Evolutionary conservation across 1,140 invertebrate genomes (phyloP), one percentile per base, ranked within the genome.

Genomic region (Brachionus koreanus): DNA sequence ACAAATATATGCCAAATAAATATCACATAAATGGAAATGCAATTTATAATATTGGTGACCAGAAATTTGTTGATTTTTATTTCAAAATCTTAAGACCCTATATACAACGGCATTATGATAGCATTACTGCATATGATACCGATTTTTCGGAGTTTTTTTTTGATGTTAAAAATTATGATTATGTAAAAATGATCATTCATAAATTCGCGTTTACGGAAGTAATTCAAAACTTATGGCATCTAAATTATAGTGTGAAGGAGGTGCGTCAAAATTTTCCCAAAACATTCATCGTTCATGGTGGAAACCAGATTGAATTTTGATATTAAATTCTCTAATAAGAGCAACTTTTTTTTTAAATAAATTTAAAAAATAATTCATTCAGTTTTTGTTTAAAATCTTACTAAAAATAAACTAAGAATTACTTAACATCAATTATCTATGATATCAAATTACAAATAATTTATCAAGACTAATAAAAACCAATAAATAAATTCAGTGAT

Each of bases 1-100:
- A 57, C 16, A 65, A 57, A 19, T 79, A 79, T 61, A 35, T 79
- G 25, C 76, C 76, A n/a, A 61, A 79, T 79, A 57, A 65, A 61
- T 79, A 79, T 63, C 76, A 79, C 37, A 79, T 79, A 61, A 79
- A 79, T 43, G 76, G 76, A 13, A 79, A 79, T 23, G 76, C 76
- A 23, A 65, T 79, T 65, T 79, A 79, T 9, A 79, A 79, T 43
- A 25, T 79, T 57, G 76, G 35, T 35, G 49, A 79, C n/a, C 39
- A 12, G 57, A 61, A 37, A 43, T 79, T 79, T 65, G 46, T n/a
- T 1, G 13, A 65, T 42, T 79, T 79, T 43, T 79, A 79, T 79
- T 79, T 79, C 16, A 65, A 79, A 37, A 65, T 9, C 6, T 42
- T 79, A 13, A 57, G 61, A 61, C 76, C 76, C n/a, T 79, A 79